These are phyloP conservation scores for Nothocercus julius DNA, from an alignment of 2,113 vertebrate genomes.

Conservation along the genomic window DNA sequence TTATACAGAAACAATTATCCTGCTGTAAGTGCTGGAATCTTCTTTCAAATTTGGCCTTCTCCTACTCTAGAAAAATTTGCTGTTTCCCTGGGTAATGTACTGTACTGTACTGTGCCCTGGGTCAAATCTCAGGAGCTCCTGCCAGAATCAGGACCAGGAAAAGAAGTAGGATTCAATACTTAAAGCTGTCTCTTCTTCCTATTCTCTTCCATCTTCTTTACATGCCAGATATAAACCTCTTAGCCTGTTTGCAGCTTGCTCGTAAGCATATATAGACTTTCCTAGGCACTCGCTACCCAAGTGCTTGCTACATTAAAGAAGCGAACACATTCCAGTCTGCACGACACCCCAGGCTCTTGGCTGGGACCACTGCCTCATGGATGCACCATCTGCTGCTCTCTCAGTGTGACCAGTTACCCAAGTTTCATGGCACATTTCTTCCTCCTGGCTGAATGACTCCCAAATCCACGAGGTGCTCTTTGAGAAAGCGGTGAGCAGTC, in stretches of 20 bases:
- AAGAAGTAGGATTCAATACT: not conserved
- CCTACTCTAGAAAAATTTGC: not conserved
- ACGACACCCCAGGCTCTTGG: constrained; percentile 19
- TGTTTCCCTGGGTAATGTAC: not conserved
- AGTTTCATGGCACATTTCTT: constrained; percentile 55
- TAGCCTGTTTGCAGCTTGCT: not conserved
- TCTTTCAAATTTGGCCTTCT: not conserved
- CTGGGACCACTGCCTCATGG: not conserved
- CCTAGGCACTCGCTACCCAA: not conserved
- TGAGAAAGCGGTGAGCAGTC: constrained; percentile 4
- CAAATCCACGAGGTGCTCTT: constrained; percentile 21
- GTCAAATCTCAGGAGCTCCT: not conserved
- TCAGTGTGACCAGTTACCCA: not conserved
- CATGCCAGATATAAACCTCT: not conserved
- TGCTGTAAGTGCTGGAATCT: not conserved
- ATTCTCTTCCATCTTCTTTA: not conserved
- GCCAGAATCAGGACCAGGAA: not conserved
- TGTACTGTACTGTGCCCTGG: not conserved
- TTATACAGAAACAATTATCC: not conserved
- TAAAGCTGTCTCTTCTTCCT: not conserved
- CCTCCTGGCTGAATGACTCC: constrained; percentile 29
- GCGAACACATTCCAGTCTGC: constrained; percentile 27
- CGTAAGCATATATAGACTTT: not conserved
- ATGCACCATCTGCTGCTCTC: constrained; percentile 58
- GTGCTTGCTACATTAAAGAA: constrained; percentile 19